Evolutionary conservation across 30 jellyfish, hydroid and myxozoan species (phyloP), one percentile per base, ranked within the genome.

Genomic region (Hydractinia echinata): DNA sequence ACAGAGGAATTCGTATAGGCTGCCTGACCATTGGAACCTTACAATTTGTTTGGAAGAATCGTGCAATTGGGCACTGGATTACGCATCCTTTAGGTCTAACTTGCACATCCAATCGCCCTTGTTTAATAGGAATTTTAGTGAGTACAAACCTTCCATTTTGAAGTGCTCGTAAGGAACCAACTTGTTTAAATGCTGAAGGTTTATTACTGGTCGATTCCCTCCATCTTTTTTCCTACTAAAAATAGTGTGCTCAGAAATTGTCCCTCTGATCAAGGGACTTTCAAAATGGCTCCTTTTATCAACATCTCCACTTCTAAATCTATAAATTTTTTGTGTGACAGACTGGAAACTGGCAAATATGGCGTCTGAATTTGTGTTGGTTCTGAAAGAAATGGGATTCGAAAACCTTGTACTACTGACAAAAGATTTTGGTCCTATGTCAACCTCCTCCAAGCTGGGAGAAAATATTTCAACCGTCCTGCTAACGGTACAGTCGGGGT

Each of bases 81-180:
- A 64, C 4, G 74, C 2, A 64, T 64, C 74, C 39, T 64, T 64
- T 6, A 64, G 74, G 39, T 64, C 74, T 64, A 64, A 64, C 39
- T 64, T 64, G 74, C 74, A 64, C 16, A 64, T 64, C 74, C 74
- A 64, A 64, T 64, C 74, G 19, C 74, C 74, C 4, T 64, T 64
- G 10, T 0, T 7, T 7, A 6, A 13, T 7, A 4, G 0, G 39
- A 64, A 0, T 64, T 64, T 64, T 64, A 64, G 18, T 6, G 74
- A 64, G 1, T 64, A 6, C 39, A 64, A 64, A 64, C 74, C 74
- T 64, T 64, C 74, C 74, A 64, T 64, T 64, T 64, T 64, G 74
- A 64, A 64, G 8, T 64, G 74, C 1, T 64, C 74, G 74, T 64
- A 64, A 6, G 74, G 74, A 7, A 64, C 4, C 3, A 64, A 64